A percentile compares a stretch with the other conserved stretches of the same genome.
Evolutionary conservation across 1,140 invertebrate species (phyloP).

Genomic region (Colletes latitarsis): DNA sequence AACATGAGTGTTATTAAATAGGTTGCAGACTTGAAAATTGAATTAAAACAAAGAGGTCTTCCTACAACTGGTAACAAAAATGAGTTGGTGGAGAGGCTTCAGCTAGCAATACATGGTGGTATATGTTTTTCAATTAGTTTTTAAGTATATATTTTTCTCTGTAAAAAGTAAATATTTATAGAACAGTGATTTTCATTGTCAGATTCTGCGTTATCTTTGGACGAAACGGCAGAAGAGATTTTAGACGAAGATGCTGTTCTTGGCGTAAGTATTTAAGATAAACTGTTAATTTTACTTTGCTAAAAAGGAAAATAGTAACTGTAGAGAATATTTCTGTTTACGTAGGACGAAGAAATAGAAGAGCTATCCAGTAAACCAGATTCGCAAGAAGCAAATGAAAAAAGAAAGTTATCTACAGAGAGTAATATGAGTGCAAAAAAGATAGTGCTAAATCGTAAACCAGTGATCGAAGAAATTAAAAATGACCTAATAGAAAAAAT

Average conservation of each 20-base stretch:
- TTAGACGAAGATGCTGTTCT: conserved; percentile 81
- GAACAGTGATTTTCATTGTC: conserved; percentile 46
- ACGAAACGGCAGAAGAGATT: conserved; percentile 80
- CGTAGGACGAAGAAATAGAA: conserved; percentile 79
- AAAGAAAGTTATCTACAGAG: conserved; percentile 74
- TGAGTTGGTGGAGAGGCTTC: conserved; percentile 88
- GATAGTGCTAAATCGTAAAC: conserved; percentile 86
- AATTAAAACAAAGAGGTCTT: conserved; percentile 89
- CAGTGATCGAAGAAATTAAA: conserved; percentile 80
- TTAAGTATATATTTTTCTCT: not conserved
- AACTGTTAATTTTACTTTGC: not conserved
- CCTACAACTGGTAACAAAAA: conserved; percentile 89
- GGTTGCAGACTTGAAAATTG: conserved; percentile 87
- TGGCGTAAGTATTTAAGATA: conserved; percentile 70
- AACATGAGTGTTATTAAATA: conserved; percentile 35
- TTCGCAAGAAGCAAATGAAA: conserved; percentile 70
- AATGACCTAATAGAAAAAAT: conserved; percentile 63
- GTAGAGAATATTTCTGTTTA: not conserved
- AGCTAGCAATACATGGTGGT: conserved; percentile 84
- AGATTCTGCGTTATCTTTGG: conserved; percentile 77
- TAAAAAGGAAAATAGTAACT: not conserved
- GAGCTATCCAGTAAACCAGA: conserved; percentile 76
- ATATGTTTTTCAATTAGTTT: conserved; percentile 43
- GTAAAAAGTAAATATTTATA: conserved; percentile 23
- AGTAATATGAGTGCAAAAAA: conserved; percentile 80